Base-by-base conservation (phyloP, 2,888 invertebrate species). In the Cantharis rustica region DNA sequence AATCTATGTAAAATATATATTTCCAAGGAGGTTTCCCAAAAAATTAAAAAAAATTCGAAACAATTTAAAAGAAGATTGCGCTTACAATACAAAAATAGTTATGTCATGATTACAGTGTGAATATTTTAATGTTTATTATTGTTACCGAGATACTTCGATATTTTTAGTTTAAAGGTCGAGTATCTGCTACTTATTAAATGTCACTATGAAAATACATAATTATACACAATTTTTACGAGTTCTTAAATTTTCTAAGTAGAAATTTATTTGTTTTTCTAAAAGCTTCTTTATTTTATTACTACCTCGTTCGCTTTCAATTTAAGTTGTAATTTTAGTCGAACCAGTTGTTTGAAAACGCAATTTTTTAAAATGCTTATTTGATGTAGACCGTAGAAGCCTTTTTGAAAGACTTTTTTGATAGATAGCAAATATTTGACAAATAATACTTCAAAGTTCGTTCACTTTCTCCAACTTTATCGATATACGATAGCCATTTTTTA, bases 401-500 rank as follows among this genome's bases (percentile, higher is more conserved):
- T 47, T 47, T 47, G 47, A 47, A 47, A 47, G 47, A 47, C n/a
- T 47, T n/a, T 31, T 47, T n/a, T 47, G 47, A 47, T 47, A 47
- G 47, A 47, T 47, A n/a, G 47, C 47, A 47, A 47, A 47, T 47
- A 62, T 61, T 68, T 26, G 69, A 26, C 69, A 61, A 26, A 72
- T 66, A 72, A 68, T 73, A 16, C 66, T 62, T 61, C 68, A 73
- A 74, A 70, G 74, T 69, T 74, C 74, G 62, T 74, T 74, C 74
- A 74, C 74, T 74, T 69, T 74, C n/a, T 47, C 47, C 62, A 16
- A 74, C 70, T 27, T 66, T 69, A 70, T 70, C 70, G 70, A 74
- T 74, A 74, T 70, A 74, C 64, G 69, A 70, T 69, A 66, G 69
- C 62, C 70, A 74, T 70, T 74, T 74, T 74, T 70, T 74, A 74